Percentiles rank a stretch among this genome's conserved stretches.
These are phyloP conservation scores for Cryptotis parvus DNA, from an alignment of 2,113 vertebrate species.

Conservation along the genomic window DNA sequence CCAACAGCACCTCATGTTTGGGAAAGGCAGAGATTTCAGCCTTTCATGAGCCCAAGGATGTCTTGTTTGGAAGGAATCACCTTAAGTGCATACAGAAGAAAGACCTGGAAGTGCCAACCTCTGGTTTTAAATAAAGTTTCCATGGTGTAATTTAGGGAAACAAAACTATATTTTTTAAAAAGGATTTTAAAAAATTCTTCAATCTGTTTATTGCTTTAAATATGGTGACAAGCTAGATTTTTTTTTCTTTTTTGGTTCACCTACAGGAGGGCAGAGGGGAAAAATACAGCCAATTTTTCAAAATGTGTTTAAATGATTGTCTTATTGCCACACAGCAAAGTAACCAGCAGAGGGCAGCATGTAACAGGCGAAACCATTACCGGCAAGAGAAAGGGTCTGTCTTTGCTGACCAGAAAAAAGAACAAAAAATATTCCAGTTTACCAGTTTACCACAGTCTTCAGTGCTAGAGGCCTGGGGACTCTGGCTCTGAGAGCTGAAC, in stretches of 20 bases:
- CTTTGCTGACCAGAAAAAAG: too few species aligned
- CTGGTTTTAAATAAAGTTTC: background rate
- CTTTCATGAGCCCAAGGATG: background rate
- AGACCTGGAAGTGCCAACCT: background rate
- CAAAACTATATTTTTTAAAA: too few species aligned
- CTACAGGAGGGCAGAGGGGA: background rate
- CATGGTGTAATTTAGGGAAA: background rate
- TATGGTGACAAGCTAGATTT: background rate
- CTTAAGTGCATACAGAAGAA: background rate
- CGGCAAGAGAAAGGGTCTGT: background rate
- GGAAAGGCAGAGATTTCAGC: background rate
- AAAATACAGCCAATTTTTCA: background rate
- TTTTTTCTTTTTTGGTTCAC: background rate
- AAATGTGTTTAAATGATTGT: background rate
- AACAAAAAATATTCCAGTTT: too few species aligned
- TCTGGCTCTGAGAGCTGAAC: too few species aligned
- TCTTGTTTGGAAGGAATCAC: background rate
- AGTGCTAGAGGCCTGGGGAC: too few species aligned
- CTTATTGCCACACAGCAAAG: background rate
- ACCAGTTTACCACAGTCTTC: too few species aligned
- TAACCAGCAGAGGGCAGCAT: conserved; percentile 86
- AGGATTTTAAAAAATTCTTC: background rate
- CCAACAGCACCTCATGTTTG: background rate
- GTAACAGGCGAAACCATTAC: conserved; percentile 66
- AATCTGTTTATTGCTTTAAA: background rate